Evolutionary conservation across 53 echinoderm and acorn worm species (phyloP), one percentile per base, ranked within the genome.

Genomic region (Luidia sarsii): DNA sequence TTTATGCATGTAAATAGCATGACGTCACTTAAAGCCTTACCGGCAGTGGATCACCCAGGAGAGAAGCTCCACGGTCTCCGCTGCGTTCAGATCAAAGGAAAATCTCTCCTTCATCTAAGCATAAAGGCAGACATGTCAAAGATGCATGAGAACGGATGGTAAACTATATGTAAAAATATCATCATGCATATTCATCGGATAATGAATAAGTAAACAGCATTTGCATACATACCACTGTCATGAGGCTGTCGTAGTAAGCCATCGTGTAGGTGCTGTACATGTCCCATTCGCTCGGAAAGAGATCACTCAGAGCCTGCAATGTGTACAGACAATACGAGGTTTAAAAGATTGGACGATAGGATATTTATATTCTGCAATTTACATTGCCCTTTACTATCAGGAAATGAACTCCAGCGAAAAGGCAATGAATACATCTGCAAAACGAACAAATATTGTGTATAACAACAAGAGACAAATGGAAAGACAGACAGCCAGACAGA

Each of bases 91-190:
- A 16, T 61, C 61, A 18, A 77, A 77, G 1, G 77, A 77, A 77
- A 77, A 77, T 11, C 77, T 41, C 37, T 61, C 77, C 38, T 77
- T 29, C 77, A 77, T 60, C 77, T 77, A 71, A 22, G 35, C 39
- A 35, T 13, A 1, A 38, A 53, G 13, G 14, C 36, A 38, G 37
- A 11, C 27, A 22, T 31, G n/a, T 52, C 4, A 10, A 52, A 52
- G 16, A 52, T 9, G 14, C 46, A 45, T 45, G 7, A 45, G 7
- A 45, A 45, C 7, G 14, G 7, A 45, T 45, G 7, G 23, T 19
- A 53, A n/a, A 6, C 53, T 53, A 20, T 53, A 20, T 0, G 6
- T 53, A 20, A 0, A 19, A 53, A 11, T 5, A 53, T 11, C 10
- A 18, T 65, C 1, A 65, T 52, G 52, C 7, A 52, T 52, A 52